Conservation (phyloP, 2,888 invertebrate species). For the Acrocera orbiculus region DNA sequence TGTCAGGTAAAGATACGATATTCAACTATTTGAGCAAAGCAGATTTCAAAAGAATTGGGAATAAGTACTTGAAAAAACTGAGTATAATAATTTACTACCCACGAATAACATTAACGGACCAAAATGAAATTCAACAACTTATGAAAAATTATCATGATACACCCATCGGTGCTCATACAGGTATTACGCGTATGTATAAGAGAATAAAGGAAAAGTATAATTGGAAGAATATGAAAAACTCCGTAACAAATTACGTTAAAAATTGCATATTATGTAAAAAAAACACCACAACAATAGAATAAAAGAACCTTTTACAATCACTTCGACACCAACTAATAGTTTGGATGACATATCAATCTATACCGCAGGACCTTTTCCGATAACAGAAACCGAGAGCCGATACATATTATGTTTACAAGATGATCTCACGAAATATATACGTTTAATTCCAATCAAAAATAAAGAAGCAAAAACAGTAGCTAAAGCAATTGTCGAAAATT, state of each 20-base stretch:
- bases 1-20: background rate
- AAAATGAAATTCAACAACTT: background rate
- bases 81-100: background rate
- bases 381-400: constrained; percentile 1
- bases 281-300: background rate
- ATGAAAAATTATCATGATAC: background rate
- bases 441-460: constrained; percentile 2
- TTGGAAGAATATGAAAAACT: background rate
- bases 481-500: constrained; percentile 8
- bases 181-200: background rate
- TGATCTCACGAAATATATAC: constrained; percentile 7
- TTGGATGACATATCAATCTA: constrained; percentile 7
- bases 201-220: background rate
- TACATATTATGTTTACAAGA: constrained; percentile 7
- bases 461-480: constrained; percentile 7
- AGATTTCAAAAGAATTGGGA: background rate
- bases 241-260: constrained; percentile 2
- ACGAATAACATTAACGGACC: background rate
- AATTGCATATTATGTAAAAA: constrained; percentile 4
- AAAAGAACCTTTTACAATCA: background rate
- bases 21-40: background rate
- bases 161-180: background rate
- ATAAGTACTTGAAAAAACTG: background rate
- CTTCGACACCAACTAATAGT: constrained; percentile 3
- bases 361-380: constrained; percentile 5